Conservation (phyloP, 2,797 vertebrate species). For the Malurus splendens region DNA sequence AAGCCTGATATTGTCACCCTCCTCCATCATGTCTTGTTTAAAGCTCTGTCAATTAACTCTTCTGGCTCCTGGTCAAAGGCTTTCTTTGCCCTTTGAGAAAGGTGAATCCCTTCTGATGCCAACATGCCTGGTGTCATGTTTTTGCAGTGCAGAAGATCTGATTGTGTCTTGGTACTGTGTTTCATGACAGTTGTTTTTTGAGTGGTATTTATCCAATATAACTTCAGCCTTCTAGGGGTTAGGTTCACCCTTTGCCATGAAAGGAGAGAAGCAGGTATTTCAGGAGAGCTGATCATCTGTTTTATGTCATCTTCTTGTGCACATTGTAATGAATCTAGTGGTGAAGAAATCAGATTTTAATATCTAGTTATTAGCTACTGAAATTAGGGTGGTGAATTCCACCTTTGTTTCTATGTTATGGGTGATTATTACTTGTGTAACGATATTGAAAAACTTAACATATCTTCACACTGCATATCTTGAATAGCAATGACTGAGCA, state of each 20-base stretch:
- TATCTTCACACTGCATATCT: neutral
- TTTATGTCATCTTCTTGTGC: neutral
- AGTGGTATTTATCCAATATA: neutral
- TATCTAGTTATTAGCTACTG: neutral
- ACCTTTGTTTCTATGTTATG: neutral
- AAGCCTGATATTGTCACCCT: neutral
- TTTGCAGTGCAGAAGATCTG: neutral
- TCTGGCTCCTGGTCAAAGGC: neutral
- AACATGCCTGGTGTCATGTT: neutral
- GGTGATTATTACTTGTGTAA: neutral
- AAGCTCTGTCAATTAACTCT: neutral
- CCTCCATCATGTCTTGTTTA: neutral
- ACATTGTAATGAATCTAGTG: neutral
- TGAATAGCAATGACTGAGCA: neutral
- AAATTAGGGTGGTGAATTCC: neutral
- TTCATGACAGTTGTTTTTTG: neutral
- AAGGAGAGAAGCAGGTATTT: neutral
- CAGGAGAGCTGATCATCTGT: rapidly evolving
- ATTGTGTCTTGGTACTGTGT: neutral
- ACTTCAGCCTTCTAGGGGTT: neutral
- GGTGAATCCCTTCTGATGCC: neutral
- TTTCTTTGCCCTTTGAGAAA: neutral
- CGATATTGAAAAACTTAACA: neutral
- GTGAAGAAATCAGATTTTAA: neutral
- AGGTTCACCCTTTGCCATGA: neutral